These are phyloP conservation scores for Centruroides sculpturatus DNA, from an alignment of 1,140 invertebrate species.

Conservation along the genomic window DNA sequence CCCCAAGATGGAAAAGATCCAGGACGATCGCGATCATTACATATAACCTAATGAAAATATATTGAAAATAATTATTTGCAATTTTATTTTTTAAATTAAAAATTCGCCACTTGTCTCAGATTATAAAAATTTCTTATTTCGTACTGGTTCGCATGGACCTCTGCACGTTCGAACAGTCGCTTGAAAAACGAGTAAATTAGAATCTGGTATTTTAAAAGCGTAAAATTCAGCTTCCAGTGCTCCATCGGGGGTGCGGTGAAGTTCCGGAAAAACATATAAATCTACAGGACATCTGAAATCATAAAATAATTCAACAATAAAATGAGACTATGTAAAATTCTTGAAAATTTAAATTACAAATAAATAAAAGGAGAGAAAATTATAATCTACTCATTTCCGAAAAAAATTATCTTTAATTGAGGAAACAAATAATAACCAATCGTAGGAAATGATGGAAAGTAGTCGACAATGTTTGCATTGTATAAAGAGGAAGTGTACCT, in stretches of 20 bases:
- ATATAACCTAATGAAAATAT: constrained; percentile 14
- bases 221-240: constrained; percentile 80
- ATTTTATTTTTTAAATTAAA: background rate
- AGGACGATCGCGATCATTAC: constrained; percentile 16
- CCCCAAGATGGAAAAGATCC: constrained; percentile 23
- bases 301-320: too few relatives aligned
- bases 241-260: constrained; percentile 67
- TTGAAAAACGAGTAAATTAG: constrained; percentile 84
- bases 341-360: too few relatives aligned
- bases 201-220: constrained; percentile 88
- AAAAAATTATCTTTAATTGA: too few relatives aligned
- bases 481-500: too few relatives aligned
- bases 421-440: too few relatives aligned
- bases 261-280: constrained; percentile 76
- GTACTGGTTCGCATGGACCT: constrained; percentile 70
- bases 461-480: too few relatives aligned
- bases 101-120: too few relatives aligned
- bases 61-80: background rate
- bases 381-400: too few relatives aligned
- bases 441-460: too few relatives aligned
- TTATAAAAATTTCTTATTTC: background rate
- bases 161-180: constrained; percentile 76
- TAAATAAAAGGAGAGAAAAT: too few relatives aligned
- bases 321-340: too few relatives aligned
- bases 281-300: constrained; percentile 65